Base-by-base conservation (phyloP, 2,888 invertebrate genomes). In the Trichopoda pennipes region DNA sequence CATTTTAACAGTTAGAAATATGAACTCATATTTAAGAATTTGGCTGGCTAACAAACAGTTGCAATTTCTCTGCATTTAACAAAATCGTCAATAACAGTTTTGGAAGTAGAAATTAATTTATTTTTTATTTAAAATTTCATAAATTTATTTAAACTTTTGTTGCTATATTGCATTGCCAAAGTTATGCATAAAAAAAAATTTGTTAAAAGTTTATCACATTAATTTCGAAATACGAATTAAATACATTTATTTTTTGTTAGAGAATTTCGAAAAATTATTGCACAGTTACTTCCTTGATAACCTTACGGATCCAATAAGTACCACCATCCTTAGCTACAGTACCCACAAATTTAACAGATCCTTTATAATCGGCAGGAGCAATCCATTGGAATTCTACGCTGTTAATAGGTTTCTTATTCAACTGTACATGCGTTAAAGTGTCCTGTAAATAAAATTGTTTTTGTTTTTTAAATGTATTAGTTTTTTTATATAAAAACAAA, bases 271-370 rank as follows among this genome's bases (percentile, higher is more conserved):
- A n/a, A 49, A 58, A 60, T 85, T 88, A 89, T 83, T 87, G 87
- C 80, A 94, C 93, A 90, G 92, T 92, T 74, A 94, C 91, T 56
- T 93, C 92, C 70, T 93, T 93, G 42, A 93, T 93, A 87, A 94
- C 93, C 66, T 94, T 93, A 58, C 92, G 93, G 4, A 94, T 94
- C 95, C 95, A 95, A 91, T 94, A 95, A 16, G 93, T 93, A 8
- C 93, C 94, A n/a, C 94, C 94, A 88, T 94, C 93, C 88, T 93
- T 91, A 44, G 94, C 95, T 73, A 95, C 93, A 47, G 95, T 95
- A 17, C 93, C 94, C 87, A 94, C 94, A 90, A 95, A 93, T 86
- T 93, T 93, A 82, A 94, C 92, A 84, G 93, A 92, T 83, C 93
- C 94, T 87, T 93, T 93, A 86, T 93, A 91, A 78, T 91, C 92